Evolutionary conservation across 2,888 invertebrate species (phyloP).

Genomic region (Pyrgus malvae): DNA sequence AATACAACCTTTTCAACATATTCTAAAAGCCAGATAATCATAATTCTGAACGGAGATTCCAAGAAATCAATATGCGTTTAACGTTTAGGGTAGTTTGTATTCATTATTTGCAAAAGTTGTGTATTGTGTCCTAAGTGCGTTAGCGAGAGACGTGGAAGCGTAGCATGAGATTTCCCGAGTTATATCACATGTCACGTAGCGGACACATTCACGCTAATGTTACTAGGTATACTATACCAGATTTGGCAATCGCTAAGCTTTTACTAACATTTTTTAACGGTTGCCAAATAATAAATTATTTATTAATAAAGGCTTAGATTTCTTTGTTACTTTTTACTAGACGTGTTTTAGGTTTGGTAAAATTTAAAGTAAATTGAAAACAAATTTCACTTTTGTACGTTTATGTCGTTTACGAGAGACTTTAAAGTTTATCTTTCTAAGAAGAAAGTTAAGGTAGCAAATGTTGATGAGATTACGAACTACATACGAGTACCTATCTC

Average conservation of each 20-base stretch:
- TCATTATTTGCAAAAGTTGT: slow-evolving; percentile 5
- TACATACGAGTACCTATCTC: too few relatives aligned
- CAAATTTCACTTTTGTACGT: too few relatives aligned
- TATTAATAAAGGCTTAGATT: background rate
- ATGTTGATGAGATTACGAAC: too few relatives aligned
- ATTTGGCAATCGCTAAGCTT: slow-evolving; percentile 14
- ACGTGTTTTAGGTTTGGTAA: too few relatives aligned
- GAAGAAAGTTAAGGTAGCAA: too few relatives aligned
- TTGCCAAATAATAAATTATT: background rate
- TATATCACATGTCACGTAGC: slow-evolving; percentile 6
- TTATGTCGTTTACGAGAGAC: too few relatives aligned
- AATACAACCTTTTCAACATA: too few relatives aligned
- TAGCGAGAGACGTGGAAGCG: background rate
- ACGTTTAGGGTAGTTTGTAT: slow-evolving; percentile 7
- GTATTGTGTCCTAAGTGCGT: slow-evolving; percentile 13
- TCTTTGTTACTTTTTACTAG: background rate
- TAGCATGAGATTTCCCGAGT: background rate
- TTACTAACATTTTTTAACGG: background rate
- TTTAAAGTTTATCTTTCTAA: too few relatives aligned
- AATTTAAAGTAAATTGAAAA: too few relatives aligned
- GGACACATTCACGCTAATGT: slow-evolving; percentile 18
- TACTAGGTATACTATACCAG: too few relatives aligned
- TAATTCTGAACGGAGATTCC: background rate
- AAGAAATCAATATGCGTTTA: background rate
- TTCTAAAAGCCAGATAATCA: too few relatives aligned